Percentiles rank a stretch among this genome's conserved stretches.
phyloP scores from a whole-genome alignment of 2,888 invertebrate species.

The Andrena chrysosceles region DNA sequence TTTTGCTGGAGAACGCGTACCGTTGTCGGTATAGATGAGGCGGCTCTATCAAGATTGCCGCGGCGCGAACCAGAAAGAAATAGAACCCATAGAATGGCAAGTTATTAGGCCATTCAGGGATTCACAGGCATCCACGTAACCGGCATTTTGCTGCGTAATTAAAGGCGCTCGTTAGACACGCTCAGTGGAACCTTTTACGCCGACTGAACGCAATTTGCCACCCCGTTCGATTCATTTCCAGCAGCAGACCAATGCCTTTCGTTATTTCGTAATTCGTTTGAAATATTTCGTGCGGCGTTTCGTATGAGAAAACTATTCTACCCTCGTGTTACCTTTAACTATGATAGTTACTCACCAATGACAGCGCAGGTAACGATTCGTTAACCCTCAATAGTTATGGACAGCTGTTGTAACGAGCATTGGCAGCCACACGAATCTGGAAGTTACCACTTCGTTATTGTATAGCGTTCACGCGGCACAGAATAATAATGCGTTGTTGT shows the following conservation, averaged over 20 bases:
- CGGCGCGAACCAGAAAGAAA: not conserved
- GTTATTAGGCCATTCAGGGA: conserved; percentile 12
- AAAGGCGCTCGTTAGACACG: conserved; percentile 49
- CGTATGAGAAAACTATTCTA: not conserved
- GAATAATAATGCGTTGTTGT: not conserved
- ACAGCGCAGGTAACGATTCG: no score
- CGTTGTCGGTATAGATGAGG: conserved; percentile 30
- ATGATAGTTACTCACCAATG: not conserved
- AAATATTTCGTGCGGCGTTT: not conserved
- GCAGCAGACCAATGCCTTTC: not conserved
- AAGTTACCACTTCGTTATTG: not conserved
- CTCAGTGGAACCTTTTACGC: conserved; percentile 10
- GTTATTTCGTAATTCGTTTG: not conserved
- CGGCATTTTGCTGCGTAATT: conserved; percentile 43
- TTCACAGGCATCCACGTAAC: conserved; percentile 14
- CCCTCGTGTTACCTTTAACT: not conserved
- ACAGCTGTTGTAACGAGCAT: not conserved
- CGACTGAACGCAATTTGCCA: conserved; percentile 15
- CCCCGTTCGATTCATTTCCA: not conserved
- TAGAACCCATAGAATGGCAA: not conserved
- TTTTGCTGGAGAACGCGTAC: conserved; percentile 47
- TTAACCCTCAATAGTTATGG: not conserved
- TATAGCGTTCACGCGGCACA: not conserved
- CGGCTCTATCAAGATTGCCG: not conserved
- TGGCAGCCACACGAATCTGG: not conserved